Base-by-base conservation (phyloP, 2,888 invertebrate genomes). In the Scelioninae gen. 2 region DNA sequence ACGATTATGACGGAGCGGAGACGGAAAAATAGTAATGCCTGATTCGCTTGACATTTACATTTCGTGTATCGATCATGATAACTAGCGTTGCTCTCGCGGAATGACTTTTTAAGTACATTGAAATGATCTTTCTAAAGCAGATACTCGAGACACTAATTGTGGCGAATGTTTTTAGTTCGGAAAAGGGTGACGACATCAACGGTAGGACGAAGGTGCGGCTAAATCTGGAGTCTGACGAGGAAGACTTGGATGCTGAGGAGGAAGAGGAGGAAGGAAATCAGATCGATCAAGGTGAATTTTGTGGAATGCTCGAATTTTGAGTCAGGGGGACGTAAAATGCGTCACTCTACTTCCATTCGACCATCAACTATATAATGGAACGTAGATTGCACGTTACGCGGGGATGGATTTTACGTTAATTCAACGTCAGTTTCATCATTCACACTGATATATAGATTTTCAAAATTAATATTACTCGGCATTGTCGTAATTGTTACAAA, bases 121-220 rank as follows among this genome's bases (percentile, higher is more conserved):
- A 39, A 15, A n/a, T 22, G 15, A 22, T 43, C n/a, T n/a, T n/a
- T n/a, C n/a, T n/a, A n/a, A n/a, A n/a, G n/a, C n/a, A n/a, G n/a
- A n/a, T n/a, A n/a, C n/a, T n/a, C n/a, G n/a, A n/a, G n/a, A n/a
- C n/a, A n/a, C n/a, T n/a, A n/a, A n/a, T n/a, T n/a, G n/a, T 25
- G 6, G 2, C 4, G 19, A 41, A 15, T 57, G 22, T 39, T 68
- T 76, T 63, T 68, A 92, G 92, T 81, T 92, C 92, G 25, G 91
- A 90, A 76, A 91, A 92, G 82, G 93, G 89, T 73, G 90, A 92
- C 75, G 94, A 92, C 79, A 90, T 90, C 55, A 91, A 91, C 76
- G 93, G 92, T 16, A 92, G 92, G 80, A 90, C 90, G 33, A 93
- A 93, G 82, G 90, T 91, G 16, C 89, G 91, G 11, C 87, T 92